phyloP scores from a whole-genome alignment of 2,888 invertebrate species.

The Cecidostiba fungosa region DNA sequence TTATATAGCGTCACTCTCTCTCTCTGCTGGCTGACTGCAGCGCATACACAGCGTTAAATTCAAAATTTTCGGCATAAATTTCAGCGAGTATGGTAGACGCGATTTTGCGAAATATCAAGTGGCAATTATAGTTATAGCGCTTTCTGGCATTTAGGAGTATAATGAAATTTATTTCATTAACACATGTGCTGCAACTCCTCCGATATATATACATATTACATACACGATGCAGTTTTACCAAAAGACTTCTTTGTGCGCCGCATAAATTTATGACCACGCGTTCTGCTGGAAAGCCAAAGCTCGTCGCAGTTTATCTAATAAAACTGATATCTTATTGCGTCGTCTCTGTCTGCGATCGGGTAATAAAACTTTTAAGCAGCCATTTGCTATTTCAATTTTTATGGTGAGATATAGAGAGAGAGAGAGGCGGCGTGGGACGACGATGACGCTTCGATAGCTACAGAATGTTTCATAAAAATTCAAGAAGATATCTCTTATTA shows the following conservation, averaged over 20 bases:
- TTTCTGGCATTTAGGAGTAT: neutral
- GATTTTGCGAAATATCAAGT: slow-evolving; percentile 13
- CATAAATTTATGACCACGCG: neutral
- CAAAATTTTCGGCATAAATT: slow-evolving; percentile 4
- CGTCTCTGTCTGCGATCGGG: slow-evolving; percentile 1
- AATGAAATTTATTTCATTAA: neutral
- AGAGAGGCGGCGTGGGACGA: slow-evolving; percentile 11
- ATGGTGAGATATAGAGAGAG: neutral
- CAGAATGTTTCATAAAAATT: slow-evolving; percentile 32
- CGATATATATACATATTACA: neutral
- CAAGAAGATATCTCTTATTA: neutral
- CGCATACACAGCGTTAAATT: neutral
- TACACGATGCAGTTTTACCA: neutral
- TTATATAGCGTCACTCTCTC: neutral
- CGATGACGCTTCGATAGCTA: neutral
- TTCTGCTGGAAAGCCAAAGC: neutral
- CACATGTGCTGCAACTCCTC: neutral
- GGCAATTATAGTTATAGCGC: neutral
- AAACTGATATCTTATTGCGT: slow-evolving; percentile 29
- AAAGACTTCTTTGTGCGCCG: neutral
- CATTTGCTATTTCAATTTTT: slow-evolving; percentile 32
- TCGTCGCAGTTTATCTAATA: neutral
- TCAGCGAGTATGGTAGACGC: neutral
- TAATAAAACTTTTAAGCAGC: slow-evolving; percentile 38
- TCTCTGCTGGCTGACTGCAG: too few relatives aligned